These are phyloP conservation scores for Leguminivora glycinivorella DNA, from an alignment of 1,140 invertebrate species.

Conservation along the genomic window DNA sequence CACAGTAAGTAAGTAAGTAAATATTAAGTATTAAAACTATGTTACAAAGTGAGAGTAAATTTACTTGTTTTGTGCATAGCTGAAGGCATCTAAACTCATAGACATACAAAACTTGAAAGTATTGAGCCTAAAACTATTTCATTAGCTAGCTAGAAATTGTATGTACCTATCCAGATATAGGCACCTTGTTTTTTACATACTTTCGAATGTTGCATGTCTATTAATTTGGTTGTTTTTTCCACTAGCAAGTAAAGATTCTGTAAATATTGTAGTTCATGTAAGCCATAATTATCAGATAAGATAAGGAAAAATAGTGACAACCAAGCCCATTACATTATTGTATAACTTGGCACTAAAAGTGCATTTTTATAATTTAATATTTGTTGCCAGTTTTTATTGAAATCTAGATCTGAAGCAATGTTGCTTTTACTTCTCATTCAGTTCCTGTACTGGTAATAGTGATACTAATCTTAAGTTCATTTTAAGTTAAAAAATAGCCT, in stretches of 20 bases:
- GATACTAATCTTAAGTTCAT: slow-evolving; percentile 69
- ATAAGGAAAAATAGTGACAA: slow-evolving; percentile 13
- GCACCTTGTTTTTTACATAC: neutral
- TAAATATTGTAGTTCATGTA: neutral
- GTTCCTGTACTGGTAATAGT: slow-evolving; percentile 70
- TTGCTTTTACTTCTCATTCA: slow-evolving; percentile 44
- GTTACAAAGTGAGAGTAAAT: neutral
- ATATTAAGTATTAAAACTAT: neutral
- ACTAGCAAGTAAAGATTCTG: neutral
- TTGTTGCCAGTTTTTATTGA: slow-evolving; percentile 13
- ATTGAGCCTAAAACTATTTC: slow-evolving; percentile 12
- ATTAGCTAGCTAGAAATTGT: too few relatives aligned
- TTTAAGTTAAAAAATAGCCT: slow-evolving; percentile 11
- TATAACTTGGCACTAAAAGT: slow-evolving; percentile 20
- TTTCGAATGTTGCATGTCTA: neutral
- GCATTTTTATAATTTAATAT: slow-evolving; percentile 22
- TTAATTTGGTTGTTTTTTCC: neutral
- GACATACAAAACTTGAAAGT: slow-evolving; percentile 20
- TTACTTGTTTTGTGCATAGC: neutral
- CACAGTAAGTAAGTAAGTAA: too few relatives aligned
- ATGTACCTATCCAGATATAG: too few relatives aligned
- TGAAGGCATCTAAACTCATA: slow-evolving; percentile 2
- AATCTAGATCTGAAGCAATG: slow-evolving; percentile 4
- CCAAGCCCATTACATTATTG: slow-evolving; percentile 13
- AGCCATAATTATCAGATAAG: slow-evolving; percentile 10